Conservation (phyloP, 2,797 vertebrate genomes). For the Gymnocypris eckloni region DNA sequence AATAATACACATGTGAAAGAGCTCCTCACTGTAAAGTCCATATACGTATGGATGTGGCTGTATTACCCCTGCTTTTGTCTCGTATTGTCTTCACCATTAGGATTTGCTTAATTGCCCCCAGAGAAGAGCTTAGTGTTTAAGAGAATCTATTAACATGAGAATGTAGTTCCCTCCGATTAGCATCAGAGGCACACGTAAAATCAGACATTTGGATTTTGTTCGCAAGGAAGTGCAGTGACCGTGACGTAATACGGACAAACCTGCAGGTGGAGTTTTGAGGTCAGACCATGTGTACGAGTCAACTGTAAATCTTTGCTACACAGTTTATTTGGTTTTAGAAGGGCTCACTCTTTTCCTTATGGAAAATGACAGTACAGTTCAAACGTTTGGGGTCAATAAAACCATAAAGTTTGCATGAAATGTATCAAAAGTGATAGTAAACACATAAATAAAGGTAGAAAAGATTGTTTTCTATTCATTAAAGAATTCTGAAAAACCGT, state of each 20-base stretch:
- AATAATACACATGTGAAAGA: slow-evolving; percentile 44
- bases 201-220: slow-evolving; percentile 23
- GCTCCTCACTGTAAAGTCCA: slow-evolving; percentile 29
- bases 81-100: slow-evolving; percentile 22
- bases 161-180: slow-evolving; percentile 55
- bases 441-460: not conserved
- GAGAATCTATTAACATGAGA: slow-evolving; percentile 57
- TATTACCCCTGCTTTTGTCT: slow-evolving; percentile 22
- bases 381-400: not conserved
- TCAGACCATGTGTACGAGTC: not conserved
- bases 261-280: slow-evolving; percentile 37
- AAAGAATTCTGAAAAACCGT: not conserved
- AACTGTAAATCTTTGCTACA: not conserved
- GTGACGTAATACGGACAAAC: slow-evolving; percentile 35
- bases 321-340: not conserved
- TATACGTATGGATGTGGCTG: slow-evolving; percentile 24
- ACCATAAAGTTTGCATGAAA: too few species aligned
- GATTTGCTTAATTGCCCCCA: slow-evolving; percentile 46
- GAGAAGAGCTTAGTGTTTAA: slow-evolving; percentile 47
- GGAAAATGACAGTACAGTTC: not conserved
- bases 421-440: not conserved
- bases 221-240: slow-evolving; percentile 22
- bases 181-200: slow-evolving; percentile 29
- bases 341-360: not conserved
- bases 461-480: not conserved